Base-by-base conservation (phyloP, 23 tunicate genomes). In the Phallusia fumigata region DNA sequence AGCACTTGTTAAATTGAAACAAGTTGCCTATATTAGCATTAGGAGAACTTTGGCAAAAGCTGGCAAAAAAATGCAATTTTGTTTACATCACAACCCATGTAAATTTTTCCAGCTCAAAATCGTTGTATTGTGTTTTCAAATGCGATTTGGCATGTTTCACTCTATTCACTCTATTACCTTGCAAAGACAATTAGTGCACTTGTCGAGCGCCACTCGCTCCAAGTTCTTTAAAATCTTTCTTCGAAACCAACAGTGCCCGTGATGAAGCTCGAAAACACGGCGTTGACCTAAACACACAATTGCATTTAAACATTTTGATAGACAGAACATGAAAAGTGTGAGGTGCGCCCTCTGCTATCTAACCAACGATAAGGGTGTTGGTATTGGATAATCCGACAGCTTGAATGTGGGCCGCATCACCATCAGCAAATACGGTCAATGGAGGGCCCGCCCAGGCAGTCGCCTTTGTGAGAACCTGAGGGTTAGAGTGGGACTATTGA, bases 171-270 rank as follows among this genome's bases (percentile, higher is more conserved):
- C 10, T 40, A 10, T 40, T 69, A 86, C 96, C 88, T 79, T 79
- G 85, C 96, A 91, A 73, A 47, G 69, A 45, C 96, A 91, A 19
- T 30, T 33, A 18, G 96, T 91, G 74, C 96, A 91, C 53, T 83
- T 75, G 75, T 91, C 91, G 49, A 83, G 74, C 0, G 0, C 73
- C 22, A 82, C 32, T 44, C n/a, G 31, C 47, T 86, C 79, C 28
- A 34, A 33, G 30, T 81, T 65, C 35, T 33, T 78, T 2, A 91
- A 80, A 52, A 74, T 79, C 30, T 52, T 40, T 32, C 75, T 64
- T 53, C 53, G 80, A 44, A 86, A 86, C 90, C 85, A 86, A 30
- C 90, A 86, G 12, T 74, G 35, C 0, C 90, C 85, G 2, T 52
- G 53, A 75, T 33, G 11, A 2, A 75, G 44, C 13, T 30, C 73